phyloP scores from a whole-genome alignment of 2,113 vertebrate species.

The Sinocyclocheilus anshuiensis region DNA sequence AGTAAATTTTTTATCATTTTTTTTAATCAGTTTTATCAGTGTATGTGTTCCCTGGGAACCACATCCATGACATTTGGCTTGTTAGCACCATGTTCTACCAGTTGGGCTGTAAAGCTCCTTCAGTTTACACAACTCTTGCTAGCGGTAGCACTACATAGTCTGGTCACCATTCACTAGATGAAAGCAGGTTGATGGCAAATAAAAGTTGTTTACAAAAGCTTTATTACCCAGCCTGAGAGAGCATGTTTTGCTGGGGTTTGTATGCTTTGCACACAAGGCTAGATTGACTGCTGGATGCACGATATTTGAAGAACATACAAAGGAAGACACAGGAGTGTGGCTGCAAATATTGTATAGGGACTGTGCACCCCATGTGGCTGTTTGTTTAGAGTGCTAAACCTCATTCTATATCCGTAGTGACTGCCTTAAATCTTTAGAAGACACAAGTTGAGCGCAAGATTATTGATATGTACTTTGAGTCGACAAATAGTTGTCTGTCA shows the following conservation, averaged over 20 bases:
- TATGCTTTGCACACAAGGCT: constrained; percentile 24
- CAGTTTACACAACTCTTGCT: neutral
- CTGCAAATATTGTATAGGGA: neutral
- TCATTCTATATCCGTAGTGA: neutral
- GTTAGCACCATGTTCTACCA: neutral
- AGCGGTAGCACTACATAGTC: neutral
- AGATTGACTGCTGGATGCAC: neutral
- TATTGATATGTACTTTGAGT: neutral
- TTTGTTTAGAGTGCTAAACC: neutral
- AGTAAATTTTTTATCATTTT: too few relatives aligned
- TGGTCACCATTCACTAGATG: constrained; percentile 30
- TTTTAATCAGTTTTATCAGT: too few relatives aligned
- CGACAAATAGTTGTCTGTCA: neutral
- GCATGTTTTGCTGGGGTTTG: constrained; percentile 15
- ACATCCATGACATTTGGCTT: neutral
- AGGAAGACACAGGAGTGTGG: neutral
- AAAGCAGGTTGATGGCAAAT: constrained; percentile 51
- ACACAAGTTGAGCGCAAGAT: neutral
- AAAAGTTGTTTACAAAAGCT: constrained; percentile 47
- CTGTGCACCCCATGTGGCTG: neutral
- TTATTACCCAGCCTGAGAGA: neutral
- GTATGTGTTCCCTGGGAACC: neutral
- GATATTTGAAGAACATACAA: constrained; percentile 20
- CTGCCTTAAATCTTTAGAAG: neutral
- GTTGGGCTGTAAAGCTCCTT: neutral